Base-by-base conservation (phyloP, 2,888 invertebrate species). In the Beris morrisii region DNA sequence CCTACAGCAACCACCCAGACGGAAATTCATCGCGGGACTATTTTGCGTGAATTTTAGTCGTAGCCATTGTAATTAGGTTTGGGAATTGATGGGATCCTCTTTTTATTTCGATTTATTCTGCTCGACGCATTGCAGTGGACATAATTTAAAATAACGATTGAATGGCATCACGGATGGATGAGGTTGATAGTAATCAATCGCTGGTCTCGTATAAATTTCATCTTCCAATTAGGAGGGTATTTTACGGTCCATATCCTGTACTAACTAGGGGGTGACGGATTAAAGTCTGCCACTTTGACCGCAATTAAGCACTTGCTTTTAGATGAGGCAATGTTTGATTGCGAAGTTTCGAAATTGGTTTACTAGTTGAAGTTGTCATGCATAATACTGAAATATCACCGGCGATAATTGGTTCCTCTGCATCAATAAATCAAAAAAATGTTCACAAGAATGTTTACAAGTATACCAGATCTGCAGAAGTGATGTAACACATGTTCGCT, bases 31-130 rank as follows among this genome's bases (percentile, higher is more conserved):
- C 55, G 15, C 38, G 31, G 45, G 5, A 57, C 45, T 44, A 57
- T 57, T 55, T 45, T 57, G 57, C 57, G 57, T 45, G 57, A 57
- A 45, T 57, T 57, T 57, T 57, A 57, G 57, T 28, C 45, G 28
- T 28, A 28, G 57, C 57, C 5, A 3, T 30, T 66, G 66, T 66
- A 66, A 66, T 66, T 66, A 66, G 66, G 59, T 61, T 59, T 59
- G 55, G 66, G 54, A 61, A 61, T 59, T 59, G 66, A 66, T 66
- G 61, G 53, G 54, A 54, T 66, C 61, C 31, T 31, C 9, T 66
- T 66, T 66, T 66, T 66, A 30, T 66, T 57, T 30, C 45, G 57
- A 45, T 57, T 57, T 44, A 44, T 57, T 12, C 57, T 5, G n/a
- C 28, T 45, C 46, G 22, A 50, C 61, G 50, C 61, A 61, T 61